Evolutionary conservation across 2,888 invertebrate species (phyloP), one percentile per base, ranked within the genome.

Genomic region (Tipula vernalis): DNA sequence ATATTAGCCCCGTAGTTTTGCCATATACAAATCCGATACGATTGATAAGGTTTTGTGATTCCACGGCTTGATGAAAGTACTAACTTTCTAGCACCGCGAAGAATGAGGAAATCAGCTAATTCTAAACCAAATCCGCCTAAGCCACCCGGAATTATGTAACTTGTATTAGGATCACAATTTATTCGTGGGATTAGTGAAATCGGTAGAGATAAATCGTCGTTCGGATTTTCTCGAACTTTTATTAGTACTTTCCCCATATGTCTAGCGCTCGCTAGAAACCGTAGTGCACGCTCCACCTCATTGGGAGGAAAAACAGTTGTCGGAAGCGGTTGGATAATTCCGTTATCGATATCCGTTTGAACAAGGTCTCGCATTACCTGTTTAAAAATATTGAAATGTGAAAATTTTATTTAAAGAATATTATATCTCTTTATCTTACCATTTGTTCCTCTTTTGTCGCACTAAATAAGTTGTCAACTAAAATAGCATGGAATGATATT

Each of bases 81-180:
- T 10, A 98, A 89, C 88, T 96, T 95, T 88, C 92, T 94, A 0
- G 96, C 97, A 0, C 98, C 98, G 88, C 98, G 93, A 86, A 96
- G 91, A 86, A 97, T 93, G 89, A 99, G 92, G 97, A 97, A 98
- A 89, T 97, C 96, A 0, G 95, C 95, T 86, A 98, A 91, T 91
- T 98, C 98, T 86, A 98, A 92, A 5, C 98, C 98, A 90, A 98
- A 97, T 0, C 98, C 98, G 83, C 98, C 98, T 0, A 98, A 93
- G 83, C 98, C 98, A 12, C 96, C 96, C 0, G 95, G 92, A 4
- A 96, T 93, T 0, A 96, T 89, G 91, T 96, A 94, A 8, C 88
- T 88, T n/a, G 89, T 86, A 5, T 90, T 87, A 0, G 89, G 88
- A 10, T 90, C 89, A 39, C 91, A 92, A 87, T 90, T 91, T 0